Conservation (phyloP, 2,797 vertebrate species). For the Falco naumanni region DNA sequence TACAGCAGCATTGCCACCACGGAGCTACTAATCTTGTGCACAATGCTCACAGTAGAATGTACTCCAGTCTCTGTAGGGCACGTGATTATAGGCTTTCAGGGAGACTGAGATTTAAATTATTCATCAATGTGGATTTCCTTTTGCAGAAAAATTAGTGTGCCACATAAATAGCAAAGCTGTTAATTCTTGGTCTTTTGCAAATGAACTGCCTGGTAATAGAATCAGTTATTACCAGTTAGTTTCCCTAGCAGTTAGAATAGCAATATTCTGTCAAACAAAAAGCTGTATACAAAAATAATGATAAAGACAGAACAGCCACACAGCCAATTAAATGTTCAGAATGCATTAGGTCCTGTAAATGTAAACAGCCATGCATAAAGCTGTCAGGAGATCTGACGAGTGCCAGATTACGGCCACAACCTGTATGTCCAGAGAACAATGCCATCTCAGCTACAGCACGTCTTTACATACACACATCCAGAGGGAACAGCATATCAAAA, state of each 20-base stretch:
- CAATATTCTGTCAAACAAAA: conserved; percentile 21
- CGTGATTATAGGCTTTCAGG: conserved; percentile 57
- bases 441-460: fast-evolving
- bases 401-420: background rate
- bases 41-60: conserved; percentile 62
- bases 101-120: conserved; percentile 69
- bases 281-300: conserved; percentile 33
- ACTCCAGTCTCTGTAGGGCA: conserved; percentile 53
- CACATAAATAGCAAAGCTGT: conserved; percentile 37
- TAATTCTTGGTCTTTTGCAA: conserved; percentile 66
- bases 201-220: conserved; percentile 59
- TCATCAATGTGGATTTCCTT: conserved; percentile 64
- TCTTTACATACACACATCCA: background rate
- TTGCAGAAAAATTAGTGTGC: conserved; percentile 48
- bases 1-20: conserved; percentile 36
- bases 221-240: conserved; percentile 9
- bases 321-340: conserved; percentile 43
- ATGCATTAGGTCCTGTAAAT: conserved; percentile 16
- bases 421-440: background rate
- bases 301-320: conserved; percentile 18
- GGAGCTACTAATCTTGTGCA: conserved; percentile 68
- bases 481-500: background rate
- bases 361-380: background rate
- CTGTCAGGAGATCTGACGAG: background rate
- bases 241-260: conserved; percentile 30